Percentiles rank a stretch among this genome's conserved stretches.
phyloP scores from a whole-genome alignment of 2,113 vertebrate species.

The Phoenicopterus ruber region DNA sequence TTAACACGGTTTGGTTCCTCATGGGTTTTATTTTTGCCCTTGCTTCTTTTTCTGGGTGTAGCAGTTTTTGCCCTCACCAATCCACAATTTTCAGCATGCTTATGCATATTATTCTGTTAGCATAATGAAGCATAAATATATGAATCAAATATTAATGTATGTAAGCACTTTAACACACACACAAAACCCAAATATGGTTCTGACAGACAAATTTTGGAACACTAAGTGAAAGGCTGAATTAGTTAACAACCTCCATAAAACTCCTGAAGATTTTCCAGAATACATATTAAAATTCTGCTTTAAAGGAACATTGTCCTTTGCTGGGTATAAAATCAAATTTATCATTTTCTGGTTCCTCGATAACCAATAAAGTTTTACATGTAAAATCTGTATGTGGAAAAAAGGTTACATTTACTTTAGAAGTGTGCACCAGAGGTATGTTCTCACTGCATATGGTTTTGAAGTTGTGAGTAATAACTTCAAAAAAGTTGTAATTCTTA shows the following conservation, averaged over 20 bases:
- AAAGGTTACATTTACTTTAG: not conserved
- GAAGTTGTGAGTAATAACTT: not conserved
- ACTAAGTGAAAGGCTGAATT: not conserved
- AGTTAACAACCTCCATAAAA: not conserved
- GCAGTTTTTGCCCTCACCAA: not conserved
- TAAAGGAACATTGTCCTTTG: not conserved
- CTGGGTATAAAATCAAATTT: not conserved
- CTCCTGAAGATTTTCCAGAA: not conserved
- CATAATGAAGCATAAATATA: conserved; percentile 5
- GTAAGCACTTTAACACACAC: not conserved
- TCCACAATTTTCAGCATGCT: conserved; percentile 45
- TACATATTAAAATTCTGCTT: not conserved
- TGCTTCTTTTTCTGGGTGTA: not conserved
- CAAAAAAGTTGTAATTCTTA: no score
- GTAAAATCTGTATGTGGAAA: not conserved
- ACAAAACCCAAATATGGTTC: not conserved
- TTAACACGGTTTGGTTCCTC: not conserved
- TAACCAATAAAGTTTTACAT: not conserved
- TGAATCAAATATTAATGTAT: not conserved
- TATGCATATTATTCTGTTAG: conserved; percentile 48
- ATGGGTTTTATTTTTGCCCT: not conserved
- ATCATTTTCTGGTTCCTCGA: not conserved
- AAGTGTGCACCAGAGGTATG: not conserved
- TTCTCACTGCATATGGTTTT: not conserved
- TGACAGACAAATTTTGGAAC: not conserved